A percentile compares a stretch with the other conserved stretches of the same genome.
These are phyloP conservation scores for Ceyx melanurus DNA, from an alignment of 2,113 vertebrate species.

Conservation along the genomic window DNA sequence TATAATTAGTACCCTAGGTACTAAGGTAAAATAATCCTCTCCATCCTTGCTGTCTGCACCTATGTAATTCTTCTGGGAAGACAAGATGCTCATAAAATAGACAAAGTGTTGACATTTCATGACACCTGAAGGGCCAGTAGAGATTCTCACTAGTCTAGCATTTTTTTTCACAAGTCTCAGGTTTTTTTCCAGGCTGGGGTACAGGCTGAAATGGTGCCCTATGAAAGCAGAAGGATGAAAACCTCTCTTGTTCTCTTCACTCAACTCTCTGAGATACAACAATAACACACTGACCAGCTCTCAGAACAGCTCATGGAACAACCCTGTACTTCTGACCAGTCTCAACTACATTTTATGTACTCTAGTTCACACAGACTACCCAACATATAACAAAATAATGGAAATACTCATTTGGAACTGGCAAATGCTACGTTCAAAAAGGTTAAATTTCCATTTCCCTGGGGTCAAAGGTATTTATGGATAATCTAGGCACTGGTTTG, in stretches of 20 bases:
- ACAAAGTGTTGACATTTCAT: constrained; percentile 34
- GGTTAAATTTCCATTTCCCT: constrained; percentile 59
- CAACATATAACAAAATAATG: constrained; percentile 10
- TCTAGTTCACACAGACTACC: not conserved
- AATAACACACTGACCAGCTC: not conserved
- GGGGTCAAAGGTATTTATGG: constrained; percentile 63
- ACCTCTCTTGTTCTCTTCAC: not conserved
- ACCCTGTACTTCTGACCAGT: not conserved
- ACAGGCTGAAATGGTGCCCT: not conserved
- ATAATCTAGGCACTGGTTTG: constrained; percentile 56
- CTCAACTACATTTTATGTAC: not conserved
- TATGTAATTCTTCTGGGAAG: constrained; percentile 40
- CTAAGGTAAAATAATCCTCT: constrained; percentile 47
- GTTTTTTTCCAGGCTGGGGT: not conserved
- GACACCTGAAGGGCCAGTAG: constrained; percentile 35
- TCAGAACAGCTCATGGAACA: not conserved
- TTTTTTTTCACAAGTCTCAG: not conserved
- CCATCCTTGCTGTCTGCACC: constrained; percentile 36
- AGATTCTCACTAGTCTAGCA: not conserved
- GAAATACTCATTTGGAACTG: not conserved
- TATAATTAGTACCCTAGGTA: constrained; percentile 57
- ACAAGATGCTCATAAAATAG: constrained; percentile 54
- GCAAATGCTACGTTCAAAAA: constrained; percentile 40
- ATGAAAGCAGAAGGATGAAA: not conserved
- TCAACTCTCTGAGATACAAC: not conserved